These are phyloP conservation scores for Nannoperca australis DNA, from an alignment of 2,797 vertebrate species.

Conservation along the genomic window DNA sequence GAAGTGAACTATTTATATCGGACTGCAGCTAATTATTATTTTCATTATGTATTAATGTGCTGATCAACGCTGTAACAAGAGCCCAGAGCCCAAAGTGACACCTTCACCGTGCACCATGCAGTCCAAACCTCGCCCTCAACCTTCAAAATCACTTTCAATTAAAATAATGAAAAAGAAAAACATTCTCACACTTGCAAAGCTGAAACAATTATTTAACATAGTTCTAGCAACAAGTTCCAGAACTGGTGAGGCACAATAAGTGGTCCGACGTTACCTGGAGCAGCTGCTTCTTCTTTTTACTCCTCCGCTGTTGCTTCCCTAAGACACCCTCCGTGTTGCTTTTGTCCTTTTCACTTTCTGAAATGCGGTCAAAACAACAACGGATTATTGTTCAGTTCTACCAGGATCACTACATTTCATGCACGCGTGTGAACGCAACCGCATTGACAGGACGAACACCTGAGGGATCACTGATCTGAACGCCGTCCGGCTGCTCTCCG, in stretches of 20 bases:
- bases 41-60: too few species aligned
- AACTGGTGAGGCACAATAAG: background rate
- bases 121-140: too few species aligned
- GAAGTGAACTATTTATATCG: too few species aligned
- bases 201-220: too few species aligned
- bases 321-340: accelerated
- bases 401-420: background rate
- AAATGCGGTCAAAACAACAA: background rate
- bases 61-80: too few species aligned
- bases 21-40: too few species aligned
- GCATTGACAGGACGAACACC: slow-evolving; percentile 21
- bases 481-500: background rate
- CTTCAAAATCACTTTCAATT: too few species aligned
- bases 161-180: too few species aligned
- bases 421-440: background rate
- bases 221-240: background rate
- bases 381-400: background rate
- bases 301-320: background rate
- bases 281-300: background rate
- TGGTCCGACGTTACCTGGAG: background rate
- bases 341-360: slow-evolving; percentile 24
- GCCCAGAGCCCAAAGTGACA: too few species aligned
- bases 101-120: too few species aligned
- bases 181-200: too few species aligned
- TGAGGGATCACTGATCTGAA: background rate